These are phyloP conservation scores for Notolabrus celidotus DNA, from an alignment of 2,797 vertebrate species.

Conservation along the genomic window DNA sequence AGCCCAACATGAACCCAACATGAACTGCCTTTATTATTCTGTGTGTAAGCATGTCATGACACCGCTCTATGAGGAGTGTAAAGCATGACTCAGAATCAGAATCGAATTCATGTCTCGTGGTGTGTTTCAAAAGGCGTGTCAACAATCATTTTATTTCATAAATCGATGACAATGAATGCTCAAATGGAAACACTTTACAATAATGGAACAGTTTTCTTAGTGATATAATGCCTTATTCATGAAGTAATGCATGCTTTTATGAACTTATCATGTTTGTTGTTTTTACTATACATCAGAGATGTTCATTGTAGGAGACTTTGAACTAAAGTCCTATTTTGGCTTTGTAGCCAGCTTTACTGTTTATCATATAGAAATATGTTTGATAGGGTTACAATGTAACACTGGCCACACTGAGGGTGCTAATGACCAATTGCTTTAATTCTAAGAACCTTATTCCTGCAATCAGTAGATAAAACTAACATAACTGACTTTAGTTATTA, in stretches of 20 bases:
- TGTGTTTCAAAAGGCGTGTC: no score
- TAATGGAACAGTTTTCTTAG: no score
- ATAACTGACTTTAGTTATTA: neutral
- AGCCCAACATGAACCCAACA: no score
- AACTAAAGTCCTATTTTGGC: constrained; percentile 18
- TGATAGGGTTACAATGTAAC: neutral
- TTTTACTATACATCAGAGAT: constrained; percentile 4
- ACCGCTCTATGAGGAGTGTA: no score
- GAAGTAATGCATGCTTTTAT: no score
- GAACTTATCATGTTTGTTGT: constrained; percentile 41
- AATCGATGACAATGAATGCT: no score
- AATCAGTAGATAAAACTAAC: constrained; percentile 15
- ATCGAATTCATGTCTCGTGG: no score
- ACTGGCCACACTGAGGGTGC: neutral
- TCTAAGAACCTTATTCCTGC: constrained; percentile 11
- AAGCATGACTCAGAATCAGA: neutral
- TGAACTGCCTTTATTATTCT: no score
- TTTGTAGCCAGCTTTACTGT: neutral
- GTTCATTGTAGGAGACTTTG: constrained; percentile 29
- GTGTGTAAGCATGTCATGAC: no score
- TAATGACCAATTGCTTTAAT: constrained; percentile 14
- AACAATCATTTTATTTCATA: no score
- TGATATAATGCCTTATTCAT: no score
- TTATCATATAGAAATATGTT: neutral
- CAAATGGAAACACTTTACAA: no score